A percentile compares a stretch with the other conserved stretches of the same genome.
Evolutionary conservation across 2,888 invertebrate genomes (phyloP).

Genomic region (Polymixis lichenea): DNA sequence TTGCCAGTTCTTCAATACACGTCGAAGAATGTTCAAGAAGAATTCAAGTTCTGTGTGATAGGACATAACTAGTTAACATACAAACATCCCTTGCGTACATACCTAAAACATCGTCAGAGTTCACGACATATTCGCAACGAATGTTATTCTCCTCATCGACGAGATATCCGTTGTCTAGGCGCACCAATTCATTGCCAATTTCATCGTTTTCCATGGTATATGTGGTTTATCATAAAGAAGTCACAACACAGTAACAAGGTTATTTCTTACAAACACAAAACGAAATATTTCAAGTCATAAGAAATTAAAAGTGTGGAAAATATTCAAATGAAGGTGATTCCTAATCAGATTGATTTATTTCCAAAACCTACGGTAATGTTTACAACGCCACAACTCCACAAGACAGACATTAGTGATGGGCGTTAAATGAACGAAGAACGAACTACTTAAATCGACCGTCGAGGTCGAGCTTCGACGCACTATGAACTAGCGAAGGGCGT

Average conservation of each 20-base stretch:
- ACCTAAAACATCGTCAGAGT: slow-evolving; percentile 87
- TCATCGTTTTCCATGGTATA: slow-evolving; percentile 90
- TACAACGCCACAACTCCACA: slow-evolving; percentile 32
- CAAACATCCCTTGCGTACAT: slow-evolving; percentile 58
- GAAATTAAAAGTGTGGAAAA: not conserved
- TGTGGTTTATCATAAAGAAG: slow-evolving; percentile 75
- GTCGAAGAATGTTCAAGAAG: slow-evolving; percentile 12
- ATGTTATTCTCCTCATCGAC: slow-evolving; percentile 84
- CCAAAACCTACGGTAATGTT: slow-evolving; percentile 19
- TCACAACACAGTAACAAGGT: slow-evolving; percentile 37
- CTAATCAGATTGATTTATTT: not conserved
- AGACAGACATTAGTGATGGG: no score
- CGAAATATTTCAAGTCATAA: not conserved
- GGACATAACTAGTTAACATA: not conserved
- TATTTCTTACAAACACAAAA: slow-evolving; percentile 18
- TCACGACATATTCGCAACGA: slow-evolving; percentile 81
- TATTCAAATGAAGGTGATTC: not conserved
- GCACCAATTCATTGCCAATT: slow-evolving; percentile 90
- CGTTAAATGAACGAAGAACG: no score
- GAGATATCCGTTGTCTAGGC: slow-evolving; percentile 84
- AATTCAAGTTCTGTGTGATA: not conserved
- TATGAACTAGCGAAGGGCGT: no score
- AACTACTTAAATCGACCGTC: no score
- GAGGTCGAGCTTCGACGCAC: no score
- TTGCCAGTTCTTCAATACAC: not conserved